Evolutionary conservation across 2,113 vertebrate genomes (phyloP), one percentile per base, ranked within the genome.

Genomic region (Caloenas nicobarica): DNA sequence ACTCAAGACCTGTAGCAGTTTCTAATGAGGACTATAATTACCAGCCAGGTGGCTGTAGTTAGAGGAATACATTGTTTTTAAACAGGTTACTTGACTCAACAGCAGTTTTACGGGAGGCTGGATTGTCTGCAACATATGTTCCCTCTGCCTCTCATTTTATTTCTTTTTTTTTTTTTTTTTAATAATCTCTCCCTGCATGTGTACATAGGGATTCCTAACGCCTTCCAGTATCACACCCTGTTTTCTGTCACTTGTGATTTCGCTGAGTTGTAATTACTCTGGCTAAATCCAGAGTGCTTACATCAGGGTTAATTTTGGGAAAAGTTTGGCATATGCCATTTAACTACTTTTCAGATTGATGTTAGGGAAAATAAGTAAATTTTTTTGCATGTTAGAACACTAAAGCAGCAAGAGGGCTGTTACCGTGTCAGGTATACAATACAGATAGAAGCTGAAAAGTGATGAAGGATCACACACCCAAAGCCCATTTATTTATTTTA

Each of bases 1-100:
- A 98, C 97, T 97, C 96, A 95, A 96, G 97, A 97, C 97, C 96
- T 96, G 90, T 96, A 96, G 97, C 97, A 92, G 97, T 96, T 98
- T 97, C 96, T 97, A 98, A 98, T 91, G 94, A 96, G 95, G 88
- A 81, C 95, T 97, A 80, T 97, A 98, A 98, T 97, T 97, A 96
- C 91, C 26, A 98, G 81, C 97, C 98, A 99, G 98, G 98, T 98
- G 98, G 96, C 97, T 97, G 98, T 89, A 97, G 98, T 98, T 96
- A 97, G 96, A 78, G 96, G 95, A 96, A 79, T 95, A 81, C 94
- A 68, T 92, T 96, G 96, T 94, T 97, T 97, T 96, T 89, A 89
- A 97, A 95, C 96, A 97, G 97, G 97, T 98, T 98, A 88, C 93
- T 93, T 94, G 92, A 94, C 83, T 97, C 88, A 95, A 93, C 69